Base-by-base conservation (phyloP, 2,888 invertebrate genomes). In the Dione juno region DNA sequence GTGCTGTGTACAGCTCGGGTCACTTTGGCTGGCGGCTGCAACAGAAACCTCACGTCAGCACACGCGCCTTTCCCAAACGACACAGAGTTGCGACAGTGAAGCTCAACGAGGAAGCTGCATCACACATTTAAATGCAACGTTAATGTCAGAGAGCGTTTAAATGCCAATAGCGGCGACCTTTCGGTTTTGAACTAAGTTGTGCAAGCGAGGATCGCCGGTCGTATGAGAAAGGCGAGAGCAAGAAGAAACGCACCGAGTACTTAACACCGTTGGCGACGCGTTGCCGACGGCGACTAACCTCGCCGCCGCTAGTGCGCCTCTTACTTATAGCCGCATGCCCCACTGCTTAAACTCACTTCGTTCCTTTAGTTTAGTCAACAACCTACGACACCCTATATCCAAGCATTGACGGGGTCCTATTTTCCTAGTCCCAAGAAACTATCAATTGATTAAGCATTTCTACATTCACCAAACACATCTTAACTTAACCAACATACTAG, bases 111-210 rank as follows among this genome's bases (percentile, higher is more conserved):
- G 92, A 92, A 91, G 92, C 91, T 89, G 89, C 90, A 90, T 88
- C 89, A 85, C 88, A 89, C 86, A 87, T 88, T 88, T 88, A 88
- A 89, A 90, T 91, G 92, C 92, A 92, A 89, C 89, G 86, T 85
- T 92, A 93, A 93, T 92, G 92, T 90, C 92, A 93, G 88, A 91
- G 91, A 90, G 89, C 90, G 89, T 84, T 89, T 89, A 92, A 92
- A 93, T 93, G 92, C 90, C 92, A 92, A 90, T 90, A 90, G 85
- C 84, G 89, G 83, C 88, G 92, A 93, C 92, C 92, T 93, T 93
- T 92, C 83, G 82, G 88, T 88, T 87, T 85, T 84, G 82, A 88
- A 86, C 85, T 81, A 80, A 80, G 86, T 93, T 93, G 91, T 89
- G 92, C 89, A 93, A 92, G 87, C 83, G 88, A 87, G 83, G 88